Percentiles rank a stretch among this genome's conserved stretches.
These are phyloP conservation scores for Autographa gamma DNA, from an alignment of 2,888 invertebrate species.

Conservation along the genomic window DNA sequence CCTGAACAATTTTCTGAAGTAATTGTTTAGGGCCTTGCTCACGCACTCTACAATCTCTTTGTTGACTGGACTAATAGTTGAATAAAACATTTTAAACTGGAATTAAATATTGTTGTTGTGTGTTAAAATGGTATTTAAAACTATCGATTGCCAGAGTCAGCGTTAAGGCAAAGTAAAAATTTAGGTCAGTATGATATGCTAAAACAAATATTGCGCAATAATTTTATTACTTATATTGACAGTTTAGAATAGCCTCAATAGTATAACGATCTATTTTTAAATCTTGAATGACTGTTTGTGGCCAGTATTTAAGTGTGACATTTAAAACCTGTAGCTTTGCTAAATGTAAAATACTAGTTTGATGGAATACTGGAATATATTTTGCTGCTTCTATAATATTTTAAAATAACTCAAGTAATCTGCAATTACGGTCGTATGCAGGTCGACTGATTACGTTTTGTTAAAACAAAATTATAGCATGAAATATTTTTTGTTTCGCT, in stretches of 20 bases:
- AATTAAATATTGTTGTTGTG: too few species aligned
- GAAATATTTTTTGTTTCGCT: neutral
- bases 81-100: too few species aligned
- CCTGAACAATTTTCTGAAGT: too few species aligned
- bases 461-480: neutral
- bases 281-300: neutral
- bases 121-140: too few species aligned
- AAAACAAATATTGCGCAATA: neutral
- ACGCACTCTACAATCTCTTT: too few species aligned
- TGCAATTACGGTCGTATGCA: neutral
- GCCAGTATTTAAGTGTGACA: conserved; percentile 5
- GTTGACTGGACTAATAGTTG: too few species aligned
- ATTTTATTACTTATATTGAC: neutral
- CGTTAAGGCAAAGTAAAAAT: neutral
- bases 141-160: too few species aligned
- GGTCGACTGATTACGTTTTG: neutral
- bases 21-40: too few species aligned
- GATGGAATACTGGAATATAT: neutral
- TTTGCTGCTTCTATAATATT: neutral
- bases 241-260: neutral
- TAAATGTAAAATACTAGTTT: neutral
- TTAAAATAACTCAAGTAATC: neutral
- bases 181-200: neutral
- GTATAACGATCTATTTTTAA: conserved; percentile 17
- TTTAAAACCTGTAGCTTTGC: conserved; percentile 4